These are phyloP conservation scores for Bungarus multicinctus DNA, from an alignment of 2,113 vertebrate genomes.

Conservation along the genomic window DNA sequence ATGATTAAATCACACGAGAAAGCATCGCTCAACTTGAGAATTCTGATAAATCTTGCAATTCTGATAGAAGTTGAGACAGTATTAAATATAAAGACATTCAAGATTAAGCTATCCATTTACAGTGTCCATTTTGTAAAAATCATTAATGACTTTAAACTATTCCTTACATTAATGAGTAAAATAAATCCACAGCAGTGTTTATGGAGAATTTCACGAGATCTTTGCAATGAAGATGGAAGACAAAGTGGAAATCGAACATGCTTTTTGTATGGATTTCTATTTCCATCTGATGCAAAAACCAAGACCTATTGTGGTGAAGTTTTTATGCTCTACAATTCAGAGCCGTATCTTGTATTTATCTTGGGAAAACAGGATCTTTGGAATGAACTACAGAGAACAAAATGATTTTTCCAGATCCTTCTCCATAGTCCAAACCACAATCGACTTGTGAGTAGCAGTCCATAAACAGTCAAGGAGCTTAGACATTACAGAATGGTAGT, in stretches of 20 bases:
- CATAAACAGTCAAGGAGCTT: neutral
- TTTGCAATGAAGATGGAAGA: neutral
- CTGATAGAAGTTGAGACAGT: neutral
- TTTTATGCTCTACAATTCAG: neutral
- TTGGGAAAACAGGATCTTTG: neutral
- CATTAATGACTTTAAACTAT: neutral
- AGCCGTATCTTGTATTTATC: neutral
- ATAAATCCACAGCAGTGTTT: neutral
- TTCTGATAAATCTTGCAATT: neutral
- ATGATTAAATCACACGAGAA: neutral
- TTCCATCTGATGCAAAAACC: neutral
- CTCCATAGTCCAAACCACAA: neutral
- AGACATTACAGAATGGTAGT: neutral
- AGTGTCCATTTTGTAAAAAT: neutral
- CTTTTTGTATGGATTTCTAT: neutral
- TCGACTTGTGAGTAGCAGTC: neutral
- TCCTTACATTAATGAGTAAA: neutral
- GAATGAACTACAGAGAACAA: neutral
- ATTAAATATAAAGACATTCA: neutral
- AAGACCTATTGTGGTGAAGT: neutral
- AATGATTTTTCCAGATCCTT: neutral
- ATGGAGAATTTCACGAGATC: neutral
- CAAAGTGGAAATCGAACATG: neutral
- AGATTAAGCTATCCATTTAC: neutral
- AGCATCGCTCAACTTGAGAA: neutral